Evolutionary conservation across 1,140 invertebrate species (phyloP).

Genomic region (Zaprionus lachaisei): DNA sequence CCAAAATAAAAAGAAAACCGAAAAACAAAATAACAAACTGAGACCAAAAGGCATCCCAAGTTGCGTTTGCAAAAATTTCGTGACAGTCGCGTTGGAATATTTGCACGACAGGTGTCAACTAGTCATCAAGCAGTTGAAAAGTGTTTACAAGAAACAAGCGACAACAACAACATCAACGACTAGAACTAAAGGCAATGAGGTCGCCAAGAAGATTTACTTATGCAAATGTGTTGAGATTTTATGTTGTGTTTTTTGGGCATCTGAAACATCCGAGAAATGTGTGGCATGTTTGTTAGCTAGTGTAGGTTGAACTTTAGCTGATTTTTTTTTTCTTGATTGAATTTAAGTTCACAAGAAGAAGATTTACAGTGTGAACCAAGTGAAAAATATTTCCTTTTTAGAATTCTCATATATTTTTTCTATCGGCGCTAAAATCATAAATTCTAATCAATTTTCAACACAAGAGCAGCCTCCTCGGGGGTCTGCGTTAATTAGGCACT

Average conservation of each 20-base stretch:
- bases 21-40: not conserved
- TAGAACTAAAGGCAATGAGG: conserved; percentile 25
- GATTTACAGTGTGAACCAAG: not conserved
- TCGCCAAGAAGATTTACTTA: conserved; percentile 29
- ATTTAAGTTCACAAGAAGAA: not conserved
- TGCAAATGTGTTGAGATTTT: conserved; percentile 11
- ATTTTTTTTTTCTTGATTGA: not conserved
- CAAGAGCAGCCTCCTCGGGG: not conserved
- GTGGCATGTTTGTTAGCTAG: not conserved
- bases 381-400: conserved; percentile 5
- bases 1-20: not conserved
- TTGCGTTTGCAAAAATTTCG: conserved; percentile 22
- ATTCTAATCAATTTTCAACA: conserved; percentile 31
- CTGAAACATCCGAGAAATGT: not conserved
- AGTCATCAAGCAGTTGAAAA: conserved; percentile 26
- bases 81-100: conserved; percentile 35
- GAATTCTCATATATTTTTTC: not conserved
- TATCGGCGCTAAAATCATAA: conserved; percentile 24
- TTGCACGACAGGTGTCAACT: conserved; percentile 49
- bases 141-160: conserved; percentile 5
- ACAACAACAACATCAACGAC: conserved; percentile 9
- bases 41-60: conserved; percentile 19
- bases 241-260: not conserved
- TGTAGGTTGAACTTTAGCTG: not conserved
- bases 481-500: conserved; percentile 10